Conservation (phyloP, 2,797 vertebrate species). For the Cirrhinus molitorella region DNA sequence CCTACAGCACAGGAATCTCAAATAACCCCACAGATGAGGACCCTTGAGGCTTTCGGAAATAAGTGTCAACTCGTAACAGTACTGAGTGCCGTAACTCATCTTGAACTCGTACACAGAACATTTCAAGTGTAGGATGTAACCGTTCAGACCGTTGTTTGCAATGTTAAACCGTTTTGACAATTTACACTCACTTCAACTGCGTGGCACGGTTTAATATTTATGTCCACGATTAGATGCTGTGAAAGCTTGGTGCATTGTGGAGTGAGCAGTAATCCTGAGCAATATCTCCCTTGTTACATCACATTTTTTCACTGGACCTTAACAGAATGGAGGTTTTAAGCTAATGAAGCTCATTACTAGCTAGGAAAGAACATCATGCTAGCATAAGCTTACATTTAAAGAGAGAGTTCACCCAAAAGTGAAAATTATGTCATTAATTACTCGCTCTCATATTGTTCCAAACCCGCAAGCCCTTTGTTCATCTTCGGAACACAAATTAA, state of each 20-base stretch:
- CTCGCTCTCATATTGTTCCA: no score
- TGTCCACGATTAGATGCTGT: not conserved
- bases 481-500: no score
- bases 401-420: no score
- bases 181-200: not conserved
- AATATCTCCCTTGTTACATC: no score
- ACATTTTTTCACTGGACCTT: no score
- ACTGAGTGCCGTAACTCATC: not conserved
- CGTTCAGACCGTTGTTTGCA: not conserved
- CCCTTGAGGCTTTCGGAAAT: not conserved
- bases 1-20: not conserved
- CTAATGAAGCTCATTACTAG: no score
- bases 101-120: not conserved
- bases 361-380: no score
- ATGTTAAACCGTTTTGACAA: not conserved
- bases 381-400: no score
- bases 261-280: not conserved
- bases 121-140: not conserved
- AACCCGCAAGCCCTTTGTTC: no score
- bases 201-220: not conserved
- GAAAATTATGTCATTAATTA: no score
- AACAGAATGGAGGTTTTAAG: no score
- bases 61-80: constrained; percentile 8
- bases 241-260: not conserved
- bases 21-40: not conserved